Evolutionary conservation across 2,797 vertebrate genomes (phyloP).

Genomic region (Propithecus deckenii): DNA sequence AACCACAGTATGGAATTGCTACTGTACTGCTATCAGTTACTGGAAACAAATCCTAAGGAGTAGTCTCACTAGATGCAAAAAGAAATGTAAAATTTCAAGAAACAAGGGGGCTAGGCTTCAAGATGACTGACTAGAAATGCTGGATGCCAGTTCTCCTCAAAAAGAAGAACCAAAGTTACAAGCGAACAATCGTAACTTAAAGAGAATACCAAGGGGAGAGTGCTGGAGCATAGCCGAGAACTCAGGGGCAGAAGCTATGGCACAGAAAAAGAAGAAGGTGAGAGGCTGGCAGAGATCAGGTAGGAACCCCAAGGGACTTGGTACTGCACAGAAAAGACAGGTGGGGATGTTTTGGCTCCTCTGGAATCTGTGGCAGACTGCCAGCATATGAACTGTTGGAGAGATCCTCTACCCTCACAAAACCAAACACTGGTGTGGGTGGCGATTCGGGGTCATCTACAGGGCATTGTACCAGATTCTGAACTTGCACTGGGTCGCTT

Average conservation of each 20-base stretch:
- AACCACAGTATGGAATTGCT: not conserved
- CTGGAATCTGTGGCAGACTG: not conserved
- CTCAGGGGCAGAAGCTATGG: not conserved
- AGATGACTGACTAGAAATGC: not conserved
- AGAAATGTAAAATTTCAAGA: not conserved
- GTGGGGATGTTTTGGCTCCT: not conserved
- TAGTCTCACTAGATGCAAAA: not conserved
- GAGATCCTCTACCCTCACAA: not conserved
- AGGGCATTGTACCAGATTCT: not conserved
- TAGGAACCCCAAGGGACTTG: not conserved
- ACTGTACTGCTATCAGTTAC: not conserved
- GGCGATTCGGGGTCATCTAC: not conserved
- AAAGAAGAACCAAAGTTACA: not conserved
- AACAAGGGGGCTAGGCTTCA: not conserved
- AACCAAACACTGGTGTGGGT: not conserved
- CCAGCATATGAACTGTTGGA: not conserved
- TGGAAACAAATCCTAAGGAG: not conserved
- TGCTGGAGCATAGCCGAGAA: not conserved
- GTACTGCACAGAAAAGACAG: not conserved
- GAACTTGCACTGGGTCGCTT: not conserved
- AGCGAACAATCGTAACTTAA: not conserved
- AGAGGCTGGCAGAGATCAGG: not conserved
- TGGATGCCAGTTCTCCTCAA: not conserved
- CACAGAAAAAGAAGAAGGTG: not conserved
- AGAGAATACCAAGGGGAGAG: not conserved